Evolutionary conservation across 2,888 invertebrate genomes (phyloP).

Genomic region (Caenorhabditis sulstoni): DNA sequence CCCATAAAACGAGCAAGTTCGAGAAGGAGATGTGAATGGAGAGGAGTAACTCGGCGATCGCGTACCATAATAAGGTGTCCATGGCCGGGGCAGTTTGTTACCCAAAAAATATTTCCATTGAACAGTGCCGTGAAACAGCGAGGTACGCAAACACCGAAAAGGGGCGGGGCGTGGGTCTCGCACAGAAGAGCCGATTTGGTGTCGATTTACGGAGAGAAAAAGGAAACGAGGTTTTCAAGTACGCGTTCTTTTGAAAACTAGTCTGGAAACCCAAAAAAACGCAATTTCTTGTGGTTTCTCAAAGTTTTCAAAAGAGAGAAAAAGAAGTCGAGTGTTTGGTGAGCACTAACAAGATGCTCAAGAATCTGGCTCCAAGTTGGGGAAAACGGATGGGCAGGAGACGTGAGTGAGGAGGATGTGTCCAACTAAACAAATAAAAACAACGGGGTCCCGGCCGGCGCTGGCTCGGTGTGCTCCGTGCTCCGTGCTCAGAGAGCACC

Average conservation of each 20-base stretch:
- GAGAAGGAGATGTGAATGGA: slow-evolving; percentile 77
- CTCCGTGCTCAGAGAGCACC: background rate
- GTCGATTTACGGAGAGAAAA: too few species aligned
- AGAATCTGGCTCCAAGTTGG: too few species aligned
- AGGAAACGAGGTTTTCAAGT: too few species aligned
- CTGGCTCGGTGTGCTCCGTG: too few species aligned
- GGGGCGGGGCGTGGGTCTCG: too few species aligned
- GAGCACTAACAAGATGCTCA: too few species aligned
- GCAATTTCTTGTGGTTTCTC: too few species aligned
- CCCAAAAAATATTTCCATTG: background rate
- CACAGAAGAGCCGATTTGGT: too few species aligned
- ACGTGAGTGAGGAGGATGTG: slow-evolving; percentile 4
- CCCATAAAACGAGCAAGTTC: slow-evolving; percentile 79
- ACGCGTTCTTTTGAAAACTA: too few species aligned
- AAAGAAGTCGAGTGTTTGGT: background rate
- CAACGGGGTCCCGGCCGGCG: background rate
- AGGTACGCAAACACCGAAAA: too few species aligned
- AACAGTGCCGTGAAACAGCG: too few species aligned
- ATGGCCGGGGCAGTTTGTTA: slow-evolving; percentile 16
- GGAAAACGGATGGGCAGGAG: slow-evolving; percentile 17
- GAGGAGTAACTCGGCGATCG: slow-evolving; percentile 76
- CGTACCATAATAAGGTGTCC: slow-evolving; percentile 68
- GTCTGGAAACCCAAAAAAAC: too few species aligned
- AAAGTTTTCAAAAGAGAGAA: background rate
- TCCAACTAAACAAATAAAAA: slow-evolving; percentile 28